phyloP scores from a whole-genome alignment of 2,888 invertebrate species.

The Brenthis hecate region DNA sequence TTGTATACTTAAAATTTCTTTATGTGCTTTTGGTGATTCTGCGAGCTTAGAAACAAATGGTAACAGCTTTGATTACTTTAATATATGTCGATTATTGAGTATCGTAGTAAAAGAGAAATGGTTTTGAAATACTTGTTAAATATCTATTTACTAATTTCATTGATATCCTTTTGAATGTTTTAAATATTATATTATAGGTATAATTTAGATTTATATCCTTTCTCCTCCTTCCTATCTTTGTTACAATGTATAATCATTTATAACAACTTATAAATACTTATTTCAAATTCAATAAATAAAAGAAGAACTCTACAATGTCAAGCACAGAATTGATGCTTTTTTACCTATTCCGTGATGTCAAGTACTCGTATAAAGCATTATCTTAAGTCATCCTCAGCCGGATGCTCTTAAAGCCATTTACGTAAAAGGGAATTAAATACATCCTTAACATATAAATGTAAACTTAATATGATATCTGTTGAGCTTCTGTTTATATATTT shows the following conservation, averaged over 20 bases:
- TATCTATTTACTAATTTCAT: too few species aligned
- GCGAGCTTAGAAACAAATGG: conserved; percentile 8
- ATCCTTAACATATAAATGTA: conserved; percentile 24
- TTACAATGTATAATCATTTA: too few species aligned
- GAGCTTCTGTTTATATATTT: not conserved
- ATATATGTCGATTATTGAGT: too few species aligned
- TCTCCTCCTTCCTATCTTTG: too few species aligned
- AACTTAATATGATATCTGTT: conserved; percentile 20
- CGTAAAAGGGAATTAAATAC: conserved; percentile 41
- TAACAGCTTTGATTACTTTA: conserved; percentile 5
- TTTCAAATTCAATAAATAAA: not conserved
- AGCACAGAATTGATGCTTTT: not conserved
- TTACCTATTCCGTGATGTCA: not conserved
- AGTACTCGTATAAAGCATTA: conserved; percentile 30
- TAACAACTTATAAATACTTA: not conserved
- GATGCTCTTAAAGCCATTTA: conserved; percentile 60
- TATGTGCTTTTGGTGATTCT: conserved; percentile 12
- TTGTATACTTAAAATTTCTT: conserved; percentile 21
- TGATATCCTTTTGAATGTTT: too few species aligned
- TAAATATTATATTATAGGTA: too few species aligned
- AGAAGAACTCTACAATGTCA: conserved; percentile 7
- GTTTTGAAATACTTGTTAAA: too few species aligned
- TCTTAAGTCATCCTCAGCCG: conserved; percentile 54
- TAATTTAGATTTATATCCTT: too few species aligned
- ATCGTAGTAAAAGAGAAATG: too few species aligned